Percentiles rank a stretch among this genome's conserved stretches.
These are phyloP conservation scores for Melinaea marsaeus DNA, from an alignment of 2,888 invertebrate genomes.

Conservation along the genomic window DNA sequence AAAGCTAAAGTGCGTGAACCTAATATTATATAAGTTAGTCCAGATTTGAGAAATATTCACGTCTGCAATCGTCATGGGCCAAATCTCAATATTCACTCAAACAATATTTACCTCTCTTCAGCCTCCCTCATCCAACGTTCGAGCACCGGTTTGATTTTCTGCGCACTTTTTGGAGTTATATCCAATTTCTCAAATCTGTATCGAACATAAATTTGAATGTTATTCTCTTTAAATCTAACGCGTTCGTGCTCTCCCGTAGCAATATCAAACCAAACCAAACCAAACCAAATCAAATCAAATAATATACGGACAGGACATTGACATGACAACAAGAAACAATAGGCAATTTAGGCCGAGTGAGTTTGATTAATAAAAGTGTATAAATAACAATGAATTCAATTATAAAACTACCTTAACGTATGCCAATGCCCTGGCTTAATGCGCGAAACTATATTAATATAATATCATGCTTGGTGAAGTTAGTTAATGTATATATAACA, in stretches of 20 bases:
- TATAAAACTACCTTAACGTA: conserved; percentile 76
- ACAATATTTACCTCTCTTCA: conserved; percentile 91
- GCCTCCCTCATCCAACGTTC: conserved; percentile 99
- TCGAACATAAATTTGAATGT: conserved; percentile 75
- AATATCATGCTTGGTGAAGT: conserved; percentile 65
- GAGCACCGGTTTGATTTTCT: conserved; percentile 98
- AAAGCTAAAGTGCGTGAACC: conserved; percentile 29
- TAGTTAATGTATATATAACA: conserved; percentile 67
- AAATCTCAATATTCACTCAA: conserved; percentile 73
- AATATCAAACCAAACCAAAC: conserved; percentile 62
- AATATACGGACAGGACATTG: conserved; percentile 82
- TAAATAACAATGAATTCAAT: conserved; percentile 75
- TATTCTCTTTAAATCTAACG: conserved; percentile 55
- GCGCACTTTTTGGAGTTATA: conserved; percentile 99
- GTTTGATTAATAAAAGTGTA: conserved; percentile 75
- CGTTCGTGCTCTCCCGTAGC: conserved; percentile 34
- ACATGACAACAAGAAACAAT: conserved; percentile 76
- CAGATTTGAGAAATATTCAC: conserved; percentile 77
- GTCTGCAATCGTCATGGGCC: conserved; percentile 74
- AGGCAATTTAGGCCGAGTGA: conserved; percentile 74
- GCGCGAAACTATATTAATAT: conserved; percentile 72
- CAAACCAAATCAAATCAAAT: conserved; percentile 50
- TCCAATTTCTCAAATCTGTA: conserved; percentile 99
- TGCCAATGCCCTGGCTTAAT: conserved; percentile 96
- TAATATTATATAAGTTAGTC: conserved; percentile 67